A percentile compares a stretch with the other conserved stretches of the same genome.
Conservation (phyloP, 2,797 vertebrate genomes). For the Phalloptychus januarius region DNA sequence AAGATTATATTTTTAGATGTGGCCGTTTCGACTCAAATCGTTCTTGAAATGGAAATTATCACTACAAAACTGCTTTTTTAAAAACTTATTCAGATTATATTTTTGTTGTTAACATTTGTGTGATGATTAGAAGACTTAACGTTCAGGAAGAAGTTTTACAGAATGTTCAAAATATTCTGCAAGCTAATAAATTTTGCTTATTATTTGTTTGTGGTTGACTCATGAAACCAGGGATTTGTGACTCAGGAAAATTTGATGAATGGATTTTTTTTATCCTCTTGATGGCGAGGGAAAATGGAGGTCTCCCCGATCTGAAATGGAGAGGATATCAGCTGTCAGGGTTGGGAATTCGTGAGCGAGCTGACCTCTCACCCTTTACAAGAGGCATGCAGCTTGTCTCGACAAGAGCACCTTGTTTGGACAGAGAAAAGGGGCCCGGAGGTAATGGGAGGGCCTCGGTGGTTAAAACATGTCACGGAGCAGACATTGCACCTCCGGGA, state of each 20-base stretch:
- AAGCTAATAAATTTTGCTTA: background rate
- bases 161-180: background rate
- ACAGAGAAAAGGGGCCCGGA: constrained; percentile 32
- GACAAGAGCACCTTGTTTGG: constrained; percentile 45
- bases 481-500: constrained; percentile 34
- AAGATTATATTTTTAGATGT: background rate
- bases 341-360: constrained; percentile 45
- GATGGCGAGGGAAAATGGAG: constrained; percentile 57
- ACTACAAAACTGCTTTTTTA: too few relatives aligned
- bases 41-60: background rate
- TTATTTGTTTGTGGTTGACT: constrained; percentile 29
- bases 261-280: constrained; percentile 53
- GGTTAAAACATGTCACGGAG: constrained; percentile 38
- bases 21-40: background rate
- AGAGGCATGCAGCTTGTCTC: constrained; percentile 60
- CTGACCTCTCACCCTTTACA: constrained; percentile 58
- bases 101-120: background rate
- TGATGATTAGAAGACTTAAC: background rate
- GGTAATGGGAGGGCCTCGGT: constrained; percentile 39
- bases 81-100: background rate
- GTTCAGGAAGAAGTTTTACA: background rate
- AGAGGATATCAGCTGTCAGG: constrained; percentile 61
- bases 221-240: constrained; percentile 54
- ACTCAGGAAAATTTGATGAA: constrained; percentile 56
- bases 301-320: constrained; percentile 60